Evolutionary conservation across 2,113 vertebrate genomes (phyloP).

Genomic region (Oncorhynchus keta): DNA sequence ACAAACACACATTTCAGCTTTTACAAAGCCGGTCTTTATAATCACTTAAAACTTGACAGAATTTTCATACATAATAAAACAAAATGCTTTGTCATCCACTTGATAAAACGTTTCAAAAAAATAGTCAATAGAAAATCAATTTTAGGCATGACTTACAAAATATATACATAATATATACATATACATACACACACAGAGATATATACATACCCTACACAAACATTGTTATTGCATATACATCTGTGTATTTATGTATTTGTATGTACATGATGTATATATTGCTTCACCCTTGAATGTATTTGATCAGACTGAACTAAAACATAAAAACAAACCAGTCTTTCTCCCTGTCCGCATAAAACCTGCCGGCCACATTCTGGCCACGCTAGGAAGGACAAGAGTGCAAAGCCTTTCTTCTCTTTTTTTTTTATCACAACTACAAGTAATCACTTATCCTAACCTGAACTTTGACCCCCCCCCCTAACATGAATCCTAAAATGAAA

Average conservation of each 20-base stretch:
- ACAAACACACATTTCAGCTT: neutral
- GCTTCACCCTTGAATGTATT: conserved; percentile 26
- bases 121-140: conserved; percentile 45
- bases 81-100: neutral
- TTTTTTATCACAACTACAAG: neutral
- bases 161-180: conserved; percentile 73
- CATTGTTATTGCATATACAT: conserved; percentile 39
- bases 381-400: neutral
- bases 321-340: neutral
- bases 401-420: neutral
- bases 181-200: conserved; percentile 65
- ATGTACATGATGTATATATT: conserved; percentile 66
- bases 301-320: neutral
- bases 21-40: neutral
- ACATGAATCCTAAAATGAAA: neutral
- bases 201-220: conserved; percentile 32
- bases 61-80: neutral
- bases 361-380: conserved; percentile 15
- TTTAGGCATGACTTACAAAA: conserved; percentile 63
- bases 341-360: neutral
- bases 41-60: neutral
- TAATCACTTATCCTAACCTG: neutral
- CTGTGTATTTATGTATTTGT: conserved; percentile 67
- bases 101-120: conserved; percentile 17
- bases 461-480: neutral